Conservation (phyloP, 2,888 invertebrate species). For the Orthosia cruda region DNA sequence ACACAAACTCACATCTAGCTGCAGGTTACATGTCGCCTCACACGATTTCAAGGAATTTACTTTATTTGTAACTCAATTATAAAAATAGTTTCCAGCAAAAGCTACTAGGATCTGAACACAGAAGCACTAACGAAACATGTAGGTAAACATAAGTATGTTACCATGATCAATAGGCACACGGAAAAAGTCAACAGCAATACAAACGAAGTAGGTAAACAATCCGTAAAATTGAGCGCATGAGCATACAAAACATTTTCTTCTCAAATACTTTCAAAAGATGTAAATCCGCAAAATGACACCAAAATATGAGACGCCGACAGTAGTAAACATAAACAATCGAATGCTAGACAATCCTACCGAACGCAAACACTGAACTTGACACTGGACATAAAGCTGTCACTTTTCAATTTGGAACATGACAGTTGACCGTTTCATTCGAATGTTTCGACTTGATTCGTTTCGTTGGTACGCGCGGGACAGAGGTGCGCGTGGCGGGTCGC, state of each 20-base stretch:
- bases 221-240: conserved; percentile 40
- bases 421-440: conserved; percentile 81
- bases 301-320: conserved; percentile 77
- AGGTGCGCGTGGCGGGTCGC: conserved; percentile 88
- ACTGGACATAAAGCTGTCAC: conserved; percentile 78
- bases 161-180: conserved; percentile 8
- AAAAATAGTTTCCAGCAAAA: conserved; percentile 12
- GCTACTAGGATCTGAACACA: conserved; percentile 24
- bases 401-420: conserved; percentile 73
- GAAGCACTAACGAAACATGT: conserved; percentile 25
- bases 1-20: conserved; percentile 1
- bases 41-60: conserved; percentile 24
- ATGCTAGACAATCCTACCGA: conserved; percentile 64
- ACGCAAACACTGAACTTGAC: conserved; percentile 81
- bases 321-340: conserved; percentile 74
- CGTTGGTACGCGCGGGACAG: conserved; percentile 70
- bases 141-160: conserved; percentile 13
- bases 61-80: conserved; percentile 4
- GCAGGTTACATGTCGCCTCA: conserved; percentile 18
- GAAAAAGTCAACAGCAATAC: conserved; percentile 13
- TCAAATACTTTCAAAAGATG: conserved; percentile 66
- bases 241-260: conserved; percentile 48
- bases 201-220: conserved; percentile 46
- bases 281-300: conserved; percentile 69
- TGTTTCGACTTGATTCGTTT: conserved; percentile 79